Conservation (phyloP, 2,797 vertebrate species). For the Paedocypris micromegethes region DNA sequence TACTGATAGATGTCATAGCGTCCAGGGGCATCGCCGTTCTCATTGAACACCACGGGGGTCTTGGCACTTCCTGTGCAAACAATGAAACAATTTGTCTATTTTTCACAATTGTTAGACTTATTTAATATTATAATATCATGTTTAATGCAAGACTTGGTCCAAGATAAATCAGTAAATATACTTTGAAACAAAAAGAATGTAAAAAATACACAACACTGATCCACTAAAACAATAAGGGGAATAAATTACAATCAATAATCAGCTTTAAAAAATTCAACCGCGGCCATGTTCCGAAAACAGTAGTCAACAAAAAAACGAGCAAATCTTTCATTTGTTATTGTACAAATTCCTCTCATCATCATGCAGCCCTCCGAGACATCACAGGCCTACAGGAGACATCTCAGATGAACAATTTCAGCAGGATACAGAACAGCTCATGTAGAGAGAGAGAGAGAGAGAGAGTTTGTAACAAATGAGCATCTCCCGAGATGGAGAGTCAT, state of each 20-base stretch:
- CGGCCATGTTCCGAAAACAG: constrained; percentile 16
- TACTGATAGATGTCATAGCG: constrained; percentile 98
- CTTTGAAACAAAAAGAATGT: constrained; percentile 22
- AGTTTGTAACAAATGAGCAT: constrained; percentile 53
- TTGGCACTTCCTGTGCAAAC: constrained; percentile 81
- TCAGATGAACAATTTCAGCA: constrained; percentile 33
- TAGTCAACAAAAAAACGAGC: constrained; percentile 24
- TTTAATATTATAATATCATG: constrained; percentile 9
- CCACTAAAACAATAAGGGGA: constrained; percentile 23
- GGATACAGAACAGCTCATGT: constrained; percentile 31
- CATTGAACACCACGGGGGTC: constrained; percentile 90
- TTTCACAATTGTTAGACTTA: too few species aligned
- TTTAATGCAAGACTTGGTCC: constrained; percentile 9
- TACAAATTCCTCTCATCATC: constrained; percentile 31
- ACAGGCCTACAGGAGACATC: constrained; percentile 29
- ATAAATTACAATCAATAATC: constrained; percentile 27
- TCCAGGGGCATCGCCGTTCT: constrained; percentile 94
- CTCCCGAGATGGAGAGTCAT: constrained; percentile 44
- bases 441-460: constrained; percentile 17
- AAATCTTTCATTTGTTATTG: constrained; percentile 31
- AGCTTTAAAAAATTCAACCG: constrained; percentile 8
- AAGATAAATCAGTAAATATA: constrained; percentile 23
- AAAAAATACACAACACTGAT: constrained; percentile 9
- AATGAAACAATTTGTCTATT: background rate
- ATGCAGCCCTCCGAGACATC: constrained; percentile 31